A percentile compares a stretch with the other conserved stretches of the same genome.
Conservation (phyloP, 2,113 vertebrate genomes). For the Heterocephalus glaber region DNA sequence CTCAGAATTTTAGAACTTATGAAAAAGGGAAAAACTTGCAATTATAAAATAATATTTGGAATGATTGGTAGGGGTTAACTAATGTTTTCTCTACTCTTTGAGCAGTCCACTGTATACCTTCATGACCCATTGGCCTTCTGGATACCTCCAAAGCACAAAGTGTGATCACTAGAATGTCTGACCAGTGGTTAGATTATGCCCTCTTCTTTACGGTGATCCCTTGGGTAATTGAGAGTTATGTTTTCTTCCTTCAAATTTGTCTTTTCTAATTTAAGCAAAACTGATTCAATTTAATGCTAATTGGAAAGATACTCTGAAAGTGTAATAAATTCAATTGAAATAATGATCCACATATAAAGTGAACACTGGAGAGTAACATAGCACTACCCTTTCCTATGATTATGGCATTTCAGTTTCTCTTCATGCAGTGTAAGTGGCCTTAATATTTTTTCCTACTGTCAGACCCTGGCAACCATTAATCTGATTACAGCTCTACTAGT, state of each 20-base stretch:
- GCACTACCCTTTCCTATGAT: rapidly evolving
- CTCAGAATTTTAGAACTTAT: not conserved
- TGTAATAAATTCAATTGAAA: not conserved
- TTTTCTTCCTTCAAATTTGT: not conserved
- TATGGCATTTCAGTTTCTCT: not conserved
- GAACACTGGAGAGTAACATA: not conserved
- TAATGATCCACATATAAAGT: not conserved
- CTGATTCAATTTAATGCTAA: not conserved
- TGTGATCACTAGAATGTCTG: too few relatives aligned
- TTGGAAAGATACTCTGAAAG: not conserved
- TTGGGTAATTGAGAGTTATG: not conserved
- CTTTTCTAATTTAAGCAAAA: slow-evolving; percentile 9
- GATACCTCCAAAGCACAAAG: not conserved
- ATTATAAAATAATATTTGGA: not conserved
- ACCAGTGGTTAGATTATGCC: not conserved
- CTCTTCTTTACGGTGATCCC: not conserved
- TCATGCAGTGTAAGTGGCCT: not conserved
- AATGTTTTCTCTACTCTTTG: not conserved
- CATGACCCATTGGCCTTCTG: too few relatives aligned
- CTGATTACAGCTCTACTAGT: not conserved
- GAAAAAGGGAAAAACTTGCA: not conserved
- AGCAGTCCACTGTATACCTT: not conserved
- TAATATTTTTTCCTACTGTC: not conserved
- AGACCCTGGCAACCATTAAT: not conserved
- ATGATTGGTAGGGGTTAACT: not conserved